Evolutionary conservation across 1,140 invertebrate species (phyloP).

Genomic region (Semibalanus balanoides): DNA sequence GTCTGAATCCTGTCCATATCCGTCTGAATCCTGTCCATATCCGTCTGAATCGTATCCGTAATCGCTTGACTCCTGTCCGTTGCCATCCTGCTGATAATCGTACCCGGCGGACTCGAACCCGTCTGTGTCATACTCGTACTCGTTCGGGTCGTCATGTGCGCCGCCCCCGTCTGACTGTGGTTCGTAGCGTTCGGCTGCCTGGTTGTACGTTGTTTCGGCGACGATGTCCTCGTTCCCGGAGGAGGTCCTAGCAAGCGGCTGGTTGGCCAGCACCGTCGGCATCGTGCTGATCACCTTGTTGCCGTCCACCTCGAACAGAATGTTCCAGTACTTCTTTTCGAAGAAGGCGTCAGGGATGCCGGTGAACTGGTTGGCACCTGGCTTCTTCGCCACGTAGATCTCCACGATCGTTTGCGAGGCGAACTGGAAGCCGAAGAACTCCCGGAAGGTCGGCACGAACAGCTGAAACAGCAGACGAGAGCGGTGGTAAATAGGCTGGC

Average conservation of each 20-base stretch:
- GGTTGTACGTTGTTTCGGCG: background rate
- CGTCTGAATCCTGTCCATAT: background rate
- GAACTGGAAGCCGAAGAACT: background rate
- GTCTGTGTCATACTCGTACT: background rate
- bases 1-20: background rate
- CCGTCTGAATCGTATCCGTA: background rate
- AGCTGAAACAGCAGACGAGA: conserved; percentile 45
- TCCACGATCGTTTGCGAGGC: background rate
- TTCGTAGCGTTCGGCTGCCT: no score
- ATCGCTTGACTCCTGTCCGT: background rate
- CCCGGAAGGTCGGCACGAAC: conserved; percentile 44
- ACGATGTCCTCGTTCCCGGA: background rate
- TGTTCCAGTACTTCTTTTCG: background rate
- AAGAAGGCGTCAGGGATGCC: background rate
- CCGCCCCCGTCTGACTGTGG: no score
- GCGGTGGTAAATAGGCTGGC: no score
- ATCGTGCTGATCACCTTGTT: conserved; percentile 4
- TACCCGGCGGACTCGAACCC: background rate
- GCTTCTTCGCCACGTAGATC: background rate
- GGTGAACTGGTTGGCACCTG: background rate
- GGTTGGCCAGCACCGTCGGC: background rate
- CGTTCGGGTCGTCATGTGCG: background rate
- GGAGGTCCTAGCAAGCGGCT: background rate
- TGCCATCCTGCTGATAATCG: background rate
- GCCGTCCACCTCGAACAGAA: background rate